Evolutionary conservation across 2,113 vertebrate species (phyloP), one percentile per base, ranked within the genome.

Genomic region (Brachirus orientalis): DNA sequence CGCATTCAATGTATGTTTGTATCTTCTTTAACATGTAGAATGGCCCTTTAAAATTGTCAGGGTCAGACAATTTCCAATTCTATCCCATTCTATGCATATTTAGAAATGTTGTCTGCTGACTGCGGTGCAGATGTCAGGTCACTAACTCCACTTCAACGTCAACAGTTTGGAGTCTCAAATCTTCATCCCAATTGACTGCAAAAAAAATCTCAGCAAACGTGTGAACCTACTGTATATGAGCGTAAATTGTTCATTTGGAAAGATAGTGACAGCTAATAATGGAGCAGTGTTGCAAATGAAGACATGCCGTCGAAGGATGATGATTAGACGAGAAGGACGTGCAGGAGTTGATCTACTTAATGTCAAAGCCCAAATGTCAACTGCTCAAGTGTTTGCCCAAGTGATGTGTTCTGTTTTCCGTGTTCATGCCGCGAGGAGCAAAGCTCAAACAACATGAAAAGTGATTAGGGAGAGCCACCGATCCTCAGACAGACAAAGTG

Each of bases 401-500:
- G 58, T 58, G 61, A 41, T 17, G n/a, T 2, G 0, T 14, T 48
- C 8, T 57, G 61, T 55, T 59, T 50, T 67, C 56, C 67, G 33
- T 59, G 68, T 51, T 5, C 3, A 60, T 46, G 20, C 46, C 8
- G n/a, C 0, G 47, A 75, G 70, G 58, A 68, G 28, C 75, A 72
- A 79, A 78, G 67, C 47, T 60, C 52, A 73, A 59, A 67, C 37
- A 75, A 75, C 54, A 62, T 6, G 51, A 6, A 4, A 63, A 75
- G 78, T 40, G 70, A 81, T 80, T 36, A 12, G n/a, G 8, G 22
- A 43, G n/a, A 46, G 36, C 10, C 16, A 8, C 18, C 45, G 19
- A 51, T 46, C 33, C 44, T 66, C 16, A 52, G 10, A 51, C 54
- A 37, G 19, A 63, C 20, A 66, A 43, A 38, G 6, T 17, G 16